Conservation (phyloP, 30 jellyfish, hydroid and myxozoan species). For the Aurelia sp. region DNA sequence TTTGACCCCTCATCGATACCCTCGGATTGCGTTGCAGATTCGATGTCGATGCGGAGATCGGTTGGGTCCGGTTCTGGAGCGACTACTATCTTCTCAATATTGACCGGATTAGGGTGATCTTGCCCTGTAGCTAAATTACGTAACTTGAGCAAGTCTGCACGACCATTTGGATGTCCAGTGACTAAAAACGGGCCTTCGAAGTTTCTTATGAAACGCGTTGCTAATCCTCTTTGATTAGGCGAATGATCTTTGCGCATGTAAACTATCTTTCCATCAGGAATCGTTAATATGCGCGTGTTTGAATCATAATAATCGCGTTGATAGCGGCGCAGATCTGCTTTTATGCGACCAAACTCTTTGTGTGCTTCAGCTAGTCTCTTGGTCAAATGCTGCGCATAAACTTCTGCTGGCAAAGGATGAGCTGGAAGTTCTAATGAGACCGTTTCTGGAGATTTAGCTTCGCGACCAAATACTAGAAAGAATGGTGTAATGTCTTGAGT, state of each 20-base stretch:
- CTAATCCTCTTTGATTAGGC: not conserved
- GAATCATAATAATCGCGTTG: slow-evolving; percentile 24
- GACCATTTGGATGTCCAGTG: not conserved
- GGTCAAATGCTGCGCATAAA: not conserved
- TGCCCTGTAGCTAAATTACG: not conserved
- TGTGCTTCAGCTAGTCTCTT: not conserved
- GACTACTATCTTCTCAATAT: not conserved
- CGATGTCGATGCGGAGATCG: not conserved
- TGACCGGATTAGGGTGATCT: not conserved
- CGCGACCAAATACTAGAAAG: slow-evolving; percentile 42
- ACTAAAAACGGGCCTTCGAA: not conserved
- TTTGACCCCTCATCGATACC: too few species aligned
- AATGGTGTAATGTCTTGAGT: slow-evolving; percentile 22
- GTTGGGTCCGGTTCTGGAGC: not conserved
- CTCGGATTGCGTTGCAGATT: too few species aligned
- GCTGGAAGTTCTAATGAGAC: not conserved
- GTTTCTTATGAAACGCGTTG: not conserved
- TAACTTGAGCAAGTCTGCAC: not conserved
- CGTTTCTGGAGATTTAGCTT: slow-evolving; percentile 30
- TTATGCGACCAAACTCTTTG: not conserved
- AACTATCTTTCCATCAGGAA: slow-evolving; percentile 15
- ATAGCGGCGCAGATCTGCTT: slow-evolving; percentile 18
- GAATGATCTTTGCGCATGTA: not conserved
- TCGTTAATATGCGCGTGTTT: not conserved
- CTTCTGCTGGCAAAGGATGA: not conserved